Evolutionary conservation across 2,113 vertebrate species (phyloP).

Genomic region (Burhinus oedicnemus): DNA sequence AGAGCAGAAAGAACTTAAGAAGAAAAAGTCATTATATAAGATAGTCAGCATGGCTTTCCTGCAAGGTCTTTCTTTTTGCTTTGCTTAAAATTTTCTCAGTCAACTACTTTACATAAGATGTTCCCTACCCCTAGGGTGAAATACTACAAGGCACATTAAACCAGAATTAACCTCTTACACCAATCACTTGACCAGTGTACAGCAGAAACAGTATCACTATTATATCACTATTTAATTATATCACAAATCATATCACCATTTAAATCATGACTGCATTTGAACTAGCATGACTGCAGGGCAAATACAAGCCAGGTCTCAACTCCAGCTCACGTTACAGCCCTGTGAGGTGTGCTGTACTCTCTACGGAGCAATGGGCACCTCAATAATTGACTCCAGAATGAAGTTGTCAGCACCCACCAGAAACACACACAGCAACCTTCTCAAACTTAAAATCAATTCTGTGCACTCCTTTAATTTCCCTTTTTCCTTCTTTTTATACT

Average conservation of each 20-base stretch:
- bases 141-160: background rate
- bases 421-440: background rate
- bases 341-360: rapidly evolving
- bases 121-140: background rate
- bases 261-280: background rate
- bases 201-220: background rate
- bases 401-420: background rate
- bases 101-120: background rate
- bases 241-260: background rate
- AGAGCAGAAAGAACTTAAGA: background rate
- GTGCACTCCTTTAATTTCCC: background rate
- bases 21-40: background rate
- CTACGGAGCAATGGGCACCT: rapidly evolving
- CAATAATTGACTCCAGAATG: background rate
- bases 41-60: background rate
- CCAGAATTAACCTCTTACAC: background rate
- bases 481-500: background rate
- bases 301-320: background rate
- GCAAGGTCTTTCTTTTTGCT: background rate
- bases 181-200: background rate
- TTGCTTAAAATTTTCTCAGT: background rate
- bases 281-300: background rate
- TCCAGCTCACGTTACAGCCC: background rate
- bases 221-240: constrained; percentile 16
- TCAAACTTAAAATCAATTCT: background rate